A percentile compares a stretch with the other conserved stretches of the same genome.
Conservation (phyloP, 2,113 vertebrate species). For the Crotalus viridis region DNA sequence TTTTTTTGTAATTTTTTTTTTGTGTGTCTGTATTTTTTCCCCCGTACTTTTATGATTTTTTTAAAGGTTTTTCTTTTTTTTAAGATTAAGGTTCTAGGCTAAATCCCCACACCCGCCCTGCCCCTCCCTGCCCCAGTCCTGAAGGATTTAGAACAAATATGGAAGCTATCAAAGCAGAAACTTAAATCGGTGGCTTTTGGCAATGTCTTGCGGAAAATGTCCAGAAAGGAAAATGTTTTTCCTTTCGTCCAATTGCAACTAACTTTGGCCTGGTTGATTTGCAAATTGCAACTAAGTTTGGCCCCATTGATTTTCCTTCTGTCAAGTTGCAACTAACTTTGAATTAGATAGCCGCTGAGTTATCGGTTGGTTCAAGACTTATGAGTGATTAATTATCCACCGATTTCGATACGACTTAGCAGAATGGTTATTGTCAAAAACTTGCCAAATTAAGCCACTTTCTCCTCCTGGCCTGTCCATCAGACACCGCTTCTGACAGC, state of each 20-base stretch:
- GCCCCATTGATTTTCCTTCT: slow-evolving; percentile 1
- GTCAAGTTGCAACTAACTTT: background rate
- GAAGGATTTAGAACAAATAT: slow-evolving; percentile 81
- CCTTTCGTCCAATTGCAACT: slow-evolving; percentile 56
- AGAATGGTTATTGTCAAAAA: slow-evolving; percentile 89
- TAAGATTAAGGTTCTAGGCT: slow-evolving; percentile 81
- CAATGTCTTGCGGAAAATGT: slow-evolving; percentile 72
- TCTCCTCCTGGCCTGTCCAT: slow-evolving; percentile 62
- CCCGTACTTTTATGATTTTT: slow-evolving; percentile 45
- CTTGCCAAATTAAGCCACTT: slow-evolving; percentile 84
- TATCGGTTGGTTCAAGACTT: slow-evolving; percentile 53
- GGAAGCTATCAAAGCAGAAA: slow-evolving; percentile 79
- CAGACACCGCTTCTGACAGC: slow-evolving; percentile 77
- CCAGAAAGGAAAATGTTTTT: background rate
- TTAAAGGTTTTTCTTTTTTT: slow-evolving; percentile 57
- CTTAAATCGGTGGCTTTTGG: slow-evolving; percentile 69
- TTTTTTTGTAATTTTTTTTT: slow-evolving; percentile 49
- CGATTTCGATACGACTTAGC: slow-evolving; percentile 63
- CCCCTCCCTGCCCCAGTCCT: slow-evolving; percentile 63
- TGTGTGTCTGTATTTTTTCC: slow-evolving; percentile 48
- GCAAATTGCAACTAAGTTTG: slow-evolving; percentile 59
- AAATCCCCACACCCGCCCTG: slow-evolving; percentile 42
- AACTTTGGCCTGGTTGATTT: slow-evolving; percentile 29
- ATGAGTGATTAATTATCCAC: slow-evolving; percentile 50
- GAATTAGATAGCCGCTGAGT: slow-evolving; percentile 62